Base-by-base conservation (phyloP, 2,797 vertebrate species). In the Chrysocyon brachyurus region DNA sequence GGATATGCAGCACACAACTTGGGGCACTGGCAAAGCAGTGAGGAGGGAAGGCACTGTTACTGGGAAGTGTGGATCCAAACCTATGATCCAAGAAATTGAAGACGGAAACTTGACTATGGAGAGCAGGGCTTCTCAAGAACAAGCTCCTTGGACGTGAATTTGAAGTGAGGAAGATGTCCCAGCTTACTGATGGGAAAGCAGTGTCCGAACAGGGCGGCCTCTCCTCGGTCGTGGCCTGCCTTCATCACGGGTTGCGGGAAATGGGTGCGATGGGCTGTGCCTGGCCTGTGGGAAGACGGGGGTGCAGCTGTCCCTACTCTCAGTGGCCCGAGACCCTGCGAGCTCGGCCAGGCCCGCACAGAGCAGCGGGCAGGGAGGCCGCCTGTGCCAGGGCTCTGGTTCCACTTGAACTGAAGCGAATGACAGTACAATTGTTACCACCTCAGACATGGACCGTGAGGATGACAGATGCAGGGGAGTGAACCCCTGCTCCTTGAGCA, bases 201-300 rank as follows among this genome's bases (percentile, higher is more conserved):
- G 16, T 57, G 22, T 28, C 2, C 0, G n/a, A 73, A 24, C 56
- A 19, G 31, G 9, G 52, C 6, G 6, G 3, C 12, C 0, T 4
- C 22, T 40, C n/a, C 31, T 64, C 4, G 0, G 2, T 33, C 1
- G 8, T 88, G 57, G 61, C 7, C 2, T 8, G 4, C 10, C 0
- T 40, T 68, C 26, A 16, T 24, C 1, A 3, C 1, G 33, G 15
- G 19, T 24, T 54, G 11, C 70, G 4, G 0, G 57, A 28, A 15
- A 22, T 5, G 16, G 6, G 12, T n/a, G 46, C 2, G 0, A 12
- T 24, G 31, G 4, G 0, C 14, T 1, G 1, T 24, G 33, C 15
- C 26, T 15, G 21, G 36, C 61, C 6, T 15, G 12, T 17, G 54
- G 59, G 57, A 72, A 91, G n/a, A 21, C 12, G 21, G 40, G 16